A percentile compares a stretch with the other conserved stretches of the same genome.
phyloP scores from a whole-genome alignment of 1,140 invertebrate species.

The Dendrolimus punctatus region DNA sequence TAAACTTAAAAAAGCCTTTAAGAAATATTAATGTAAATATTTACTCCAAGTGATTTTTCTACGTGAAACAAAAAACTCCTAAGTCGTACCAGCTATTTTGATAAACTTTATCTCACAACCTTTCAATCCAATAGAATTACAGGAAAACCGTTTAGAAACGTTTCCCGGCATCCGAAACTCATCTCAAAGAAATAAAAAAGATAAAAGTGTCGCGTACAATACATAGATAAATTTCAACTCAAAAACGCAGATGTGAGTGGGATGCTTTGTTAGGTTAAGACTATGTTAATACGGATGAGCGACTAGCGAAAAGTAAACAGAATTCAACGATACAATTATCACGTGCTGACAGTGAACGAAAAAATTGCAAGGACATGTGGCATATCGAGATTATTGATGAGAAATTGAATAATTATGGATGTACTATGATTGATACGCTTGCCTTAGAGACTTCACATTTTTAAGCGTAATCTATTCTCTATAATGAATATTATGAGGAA shows the following conservation, averaged over 20 bases:
- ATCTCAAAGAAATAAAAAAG: slow-evolving; percentile 15
- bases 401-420: too few relatives aligned
- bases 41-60: too few relatives aligned
- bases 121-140: slow-evolving; percentile 2
- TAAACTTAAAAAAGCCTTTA: too few relatives aligned
- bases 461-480: too few relatives aligned
- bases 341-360: too few relatives aligned
- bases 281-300: too few relatives aligned
- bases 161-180: slow-evolving; percentile 6
- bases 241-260: slow-evolving; percentile 26
- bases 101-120: slow-evolving; percentile 1
- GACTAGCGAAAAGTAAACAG: slow-evolving; percentile 6
- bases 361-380: too few relatives aligned
- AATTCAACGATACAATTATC: not conserved
- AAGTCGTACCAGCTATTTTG: not conserved
- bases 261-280: not conserved
- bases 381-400: too few relatives aligned
- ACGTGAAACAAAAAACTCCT: not conserved
- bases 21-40: too few relatives aligned
- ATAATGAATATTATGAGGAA: too few relatives aligned
- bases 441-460: too few relatives aligned
- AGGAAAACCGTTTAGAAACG: slow-evolving; percentile 7
- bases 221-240: slow-evolving; percentile 42
- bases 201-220: slow-evolving; percentile 31
- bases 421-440: too few relatives aligned